A percentile compares a stretch with the other conserved stretches of the same genome.
These are phyloP conservation scores for Molossus alvarezi DNA, from an alignment of 2,797 vertebrate species.

Conservation along the genomic window DNA sequence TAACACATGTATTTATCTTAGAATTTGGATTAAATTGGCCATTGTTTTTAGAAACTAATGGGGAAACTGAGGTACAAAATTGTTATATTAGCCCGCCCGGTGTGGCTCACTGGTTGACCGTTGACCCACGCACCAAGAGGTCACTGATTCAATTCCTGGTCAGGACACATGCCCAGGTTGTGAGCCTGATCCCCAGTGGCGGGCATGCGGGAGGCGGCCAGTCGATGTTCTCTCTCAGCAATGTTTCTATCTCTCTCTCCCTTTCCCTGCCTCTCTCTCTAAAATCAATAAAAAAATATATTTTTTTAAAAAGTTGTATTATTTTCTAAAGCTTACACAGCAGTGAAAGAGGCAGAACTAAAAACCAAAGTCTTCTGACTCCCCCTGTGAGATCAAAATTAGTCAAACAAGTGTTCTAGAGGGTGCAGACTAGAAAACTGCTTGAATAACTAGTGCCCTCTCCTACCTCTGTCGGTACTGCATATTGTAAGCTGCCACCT, in stretches of 20 bases:
- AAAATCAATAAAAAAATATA: too few species aligned
- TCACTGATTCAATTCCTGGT: too few species aligned
- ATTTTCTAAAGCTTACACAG: conserved; percentile 27
- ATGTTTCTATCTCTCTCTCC: too few species aligned
- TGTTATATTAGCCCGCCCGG: too few species aligned
- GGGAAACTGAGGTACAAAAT: neutral
- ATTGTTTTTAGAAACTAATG: conserved; percentile 30
- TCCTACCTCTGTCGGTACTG: neutral
- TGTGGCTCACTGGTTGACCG: too few species aligned
- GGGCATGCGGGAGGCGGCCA: too few species aligned
- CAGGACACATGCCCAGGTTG: too few species aligned
- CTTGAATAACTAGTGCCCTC: conserved; percentile 5
- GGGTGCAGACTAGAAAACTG: neutral
- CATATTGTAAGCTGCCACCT: neutral
- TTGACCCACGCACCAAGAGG: too few species aligned
- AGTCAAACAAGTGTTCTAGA: neutral
- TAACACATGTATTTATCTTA: neutral
- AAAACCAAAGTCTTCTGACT: neutral
- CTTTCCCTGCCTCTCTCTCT: too few species aligned
- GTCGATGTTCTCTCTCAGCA: too few species aligned
- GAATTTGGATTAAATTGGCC: conserved; percentile 31
- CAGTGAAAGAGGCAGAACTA: neutral
- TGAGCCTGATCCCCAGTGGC: too few species aligned
- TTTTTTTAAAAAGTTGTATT: neutral
- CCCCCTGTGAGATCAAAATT: neutral